Conservation (phyloP, 2,888 invertebrate genomes). For the Eupithecia subumbrata region DNA sequence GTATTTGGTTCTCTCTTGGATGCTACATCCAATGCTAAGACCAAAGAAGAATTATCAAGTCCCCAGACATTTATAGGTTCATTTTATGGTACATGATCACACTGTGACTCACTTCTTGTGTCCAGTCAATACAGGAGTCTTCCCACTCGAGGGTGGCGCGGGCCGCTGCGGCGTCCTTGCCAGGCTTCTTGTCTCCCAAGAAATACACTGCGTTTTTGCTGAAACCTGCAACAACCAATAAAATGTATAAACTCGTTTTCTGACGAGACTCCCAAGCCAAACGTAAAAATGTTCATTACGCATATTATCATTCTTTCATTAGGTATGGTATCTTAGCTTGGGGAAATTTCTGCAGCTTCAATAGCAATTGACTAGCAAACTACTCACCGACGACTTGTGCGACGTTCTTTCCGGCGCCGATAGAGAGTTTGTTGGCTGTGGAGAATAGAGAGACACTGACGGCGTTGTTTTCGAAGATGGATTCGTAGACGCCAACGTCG, state of each 20-base stretch:
- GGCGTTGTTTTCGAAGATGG: conserved; percentile 81
- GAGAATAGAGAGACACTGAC: conserved; percentile 86
- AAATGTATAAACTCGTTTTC: not conserved
- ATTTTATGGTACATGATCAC: no score
- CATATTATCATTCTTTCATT: not conserved
- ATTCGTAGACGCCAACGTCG: conserved; percentile 46
- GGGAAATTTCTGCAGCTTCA: not conserved
- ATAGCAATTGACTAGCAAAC: not conserved
- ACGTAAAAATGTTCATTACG: not conserved
- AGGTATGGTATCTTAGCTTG: not conserved
- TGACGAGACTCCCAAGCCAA: not conserved
- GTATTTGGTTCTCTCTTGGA: not conserved
- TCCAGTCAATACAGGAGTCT: conserved; percentile 88
- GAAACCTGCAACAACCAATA: conserved; percentile 55
- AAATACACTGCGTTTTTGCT: conserved; percentile 85
- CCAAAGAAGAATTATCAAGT: no score
- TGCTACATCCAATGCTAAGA: not conserved
- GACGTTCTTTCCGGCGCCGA: conserved; percentile 82
- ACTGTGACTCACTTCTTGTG: conserved; percentile 76
- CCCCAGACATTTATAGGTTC: no score
- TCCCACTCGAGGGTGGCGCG: conserved; percentile 79
- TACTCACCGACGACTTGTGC: conserved; percentile 83
- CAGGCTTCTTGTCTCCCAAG: conserved; percentile 86
- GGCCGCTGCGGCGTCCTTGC: conserved; percentile 82
- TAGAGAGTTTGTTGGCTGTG: conserved; percentile 80